Conservation (phyloP, 1,140 invertebrate species). For the Teleopsis dalmanni region DNA sequence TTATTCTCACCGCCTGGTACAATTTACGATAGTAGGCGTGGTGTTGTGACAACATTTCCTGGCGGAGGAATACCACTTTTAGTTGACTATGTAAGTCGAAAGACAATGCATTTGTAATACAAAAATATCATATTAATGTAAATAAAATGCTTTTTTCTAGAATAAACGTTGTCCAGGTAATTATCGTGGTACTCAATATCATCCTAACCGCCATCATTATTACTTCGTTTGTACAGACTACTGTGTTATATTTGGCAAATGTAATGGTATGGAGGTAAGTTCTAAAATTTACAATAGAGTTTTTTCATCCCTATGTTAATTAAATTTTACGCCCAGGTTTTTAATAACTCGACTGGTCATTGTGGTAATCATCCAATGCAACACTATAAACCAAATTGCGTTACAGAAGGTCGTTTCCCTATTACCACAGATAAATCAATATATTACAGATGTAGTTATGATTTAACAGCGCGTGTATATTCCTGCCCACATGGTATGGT, state of each 20-base stretch:
- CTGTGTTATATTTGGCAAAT: slow-evolving; percentile 41
- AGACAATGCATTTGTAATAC: background rate
- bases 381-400: slow-evolving; percentile 12
- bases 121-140: background rate
- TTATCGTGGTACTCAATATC: slow-evolving; percentile 36
- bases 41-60: slow-evolving; percentile 28
- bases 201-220: slow-evolving; percentile 40
- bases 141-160: slow-evolving; percentile 9
- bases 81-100: slow-evolving; percentile 30
- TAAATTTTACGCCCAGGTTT: background rate
- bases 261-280: slow-evolving; percentile 30
- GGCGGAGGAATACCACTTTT: slow-evolving; percentile 39
- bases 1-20: slow-evolving; percentile 23
- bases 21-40: slow-evolving; percentile 26
- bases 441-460: slow-evolving; percentile 38
- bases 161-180: slow-evolving; percentile 39
- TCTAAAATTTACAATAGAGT: slow-evolving; percentile 1
- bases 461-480: slow-evolving; percentile 23
- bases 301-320: background rate
- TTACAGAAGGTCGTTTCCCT: slow-evolving; percentile 31
- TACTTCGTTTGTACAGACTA: slow-evolving; percentile 41
- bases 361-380: slow-evolving; percentile 17
- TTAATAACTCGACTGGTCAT: slow-evolving; percentile 27
- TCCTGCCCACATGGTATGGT: slow-evolving; percentile 32
- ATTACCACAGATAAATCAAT: slow-evolving; percentile 28